These are phyloP conservation scores for Caenorhabditis angaria DNA, from an alignment of 2,888 invertebrate genomes.

Conservation along the genomic window DNA sequence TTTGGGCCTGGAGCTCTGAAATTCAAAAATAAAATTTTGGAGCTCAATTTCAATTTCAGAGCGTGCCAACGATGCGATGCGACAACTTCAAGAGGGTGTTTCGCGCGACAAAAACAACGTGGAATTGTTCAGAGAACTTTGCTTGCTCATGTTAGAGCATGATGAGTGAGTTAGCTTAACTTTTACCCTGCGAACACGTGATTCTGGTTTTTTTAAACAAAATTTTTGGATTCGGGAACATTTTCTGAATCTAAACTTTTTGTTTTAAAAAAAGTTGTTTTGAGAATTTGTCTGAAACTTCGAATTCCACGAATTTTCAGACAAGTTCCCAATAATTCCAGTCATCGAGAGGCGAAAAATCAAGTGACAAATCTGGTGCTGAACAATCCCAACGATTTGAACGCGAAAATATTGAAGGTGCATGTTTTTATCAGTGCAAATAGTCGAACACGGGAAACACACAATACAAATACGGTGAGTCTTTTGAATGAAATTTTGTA, in stretches of 20 bases:
- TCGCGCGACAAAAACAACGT: not conserved
- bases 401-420: conserved; percentile 37
- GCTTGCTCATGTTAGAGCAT: conserved; percentile 16
- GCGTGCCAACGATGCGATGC: not conserved
- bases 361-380: conserved; percentile 24
- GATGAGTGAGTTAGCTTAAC: conserved; percentile 27
- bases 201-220: too few species aligned
- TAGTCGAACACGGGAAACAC: conserved; percentile 15
- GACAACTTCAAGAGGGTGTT: conserved; percentile 9
- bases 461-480: conserved; percentile 17
- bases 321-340: too few species aligned
- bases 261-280: too few species aligned
- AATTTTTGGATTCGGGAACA: too few species aligned
- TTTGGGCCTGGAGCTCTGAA: conserved; percentile 1
- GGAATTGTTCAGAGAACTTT: conserved; percentile 6
- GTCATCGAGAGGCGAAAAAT: conserved; percentile 22
- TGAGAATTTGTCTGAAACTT: too few species aligned
- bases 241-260: too few species aligned
- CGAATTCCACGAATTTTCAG: too few species aligned
- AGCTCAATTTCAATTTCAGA: too few species aligned
- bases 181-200: too few species aligned
- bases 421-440: conserved; percentile 29
- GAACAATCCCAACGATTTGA: conserved; percentile 17
- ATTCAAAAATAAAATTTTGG: not conserved
- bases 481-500: conserved; percentile 18